Base-by-base conservation (phyloP, 35 echinoderm and acorn worm species). In the Apostichopus japonicus region DNA sequence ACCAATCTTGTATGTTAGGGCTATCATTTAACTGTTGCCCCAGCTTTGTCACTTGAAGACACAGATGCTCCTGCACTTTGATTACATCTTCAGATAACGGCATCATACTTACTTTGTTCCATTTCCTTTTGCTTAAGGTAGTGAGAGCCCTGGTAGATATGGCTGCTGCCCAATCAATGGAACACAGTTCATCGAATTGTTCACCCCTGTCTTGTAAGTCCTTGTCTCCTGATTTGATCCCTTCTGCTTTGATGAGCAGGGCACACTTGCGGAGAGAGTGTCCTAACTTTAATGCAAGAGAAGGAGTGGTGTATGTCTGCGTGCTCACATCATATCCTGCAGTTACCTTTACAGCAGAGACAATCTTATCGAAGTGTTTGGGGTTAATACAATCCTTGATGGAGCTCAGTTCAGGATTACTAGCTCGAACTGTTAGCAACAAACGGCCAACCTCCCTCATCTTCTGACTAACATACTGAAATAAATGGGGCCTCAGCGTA, bases 201-300 rank as follows among this genome's bases (percentile, higher is more conserved):
- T 80, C 78, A 7, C 6, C 78, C 10, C 10, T 27, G 16, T 4
- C 16, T 10, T 80, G 24, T 13, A 61, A 13, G 13, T 8, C 6
- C 72, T 10, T 4, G 58, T 23, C 6, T 11, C 57, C 58, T 25
- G 7, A 0, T 23, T 4, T 5, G 6, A 58, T 90, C 56, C 92
- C 94, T 72, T 95, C 84, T 22, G 80, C 92, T 87, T 92, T 93
- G 10, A 93, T 24, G 67, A 95, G 90, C 22, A 56, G 33, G 23
- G 92, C 84, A 86, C 94, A 95, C 24, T 83, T 93, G 54, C 83
- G 83, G 16, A 95, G 10, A 14, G 86, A 88, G 70, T 93, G 92
- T 51, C 94, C 94, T 56, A 95, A 79, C 84, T 95, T 95, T n/a
- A 95, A 23, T 1, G 94, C 94, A 53, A 95, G 79, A 51, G 92